These are phyloP conservation scores for Camelus dromedarius DNA, from an alignment of 2,113 vertebrate genomes.

Conservation along the genomic window DNA sequence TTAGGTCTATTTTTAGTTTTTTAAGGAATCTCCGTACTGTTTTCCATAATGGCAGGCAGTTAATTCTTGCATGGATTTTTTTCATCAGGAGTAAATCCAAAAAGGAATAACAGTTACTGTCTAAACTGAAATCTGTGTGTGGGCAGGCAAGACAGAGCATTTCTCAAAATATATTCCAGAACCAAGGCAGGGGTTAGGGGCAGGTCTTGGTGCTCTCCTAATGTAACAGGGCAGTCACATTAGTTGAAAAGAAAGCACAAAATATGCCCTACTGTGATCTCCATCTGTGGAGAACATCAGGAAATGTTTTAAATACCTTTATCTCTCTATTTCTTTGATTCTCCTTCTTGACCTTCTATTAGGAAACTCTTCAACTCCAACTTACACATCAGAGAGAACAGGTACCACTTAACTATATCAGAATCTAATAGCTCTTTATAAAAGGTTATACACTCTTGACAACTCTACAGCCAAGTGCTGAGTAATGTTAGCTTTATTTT, in stretches of 20 bases:
- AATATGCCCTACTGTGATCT: neutral
- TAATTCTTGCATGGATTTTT: neutral
- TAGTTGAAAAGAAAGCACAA: neutral
- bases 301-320: constrained; percentile 38
- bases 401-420: neutral
- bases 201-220: neutral
- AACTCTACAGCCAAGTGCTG: neutral
- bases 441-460: neutral
- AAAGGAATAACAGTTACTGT: neutral
- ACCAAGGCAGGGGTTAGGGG: neutral
- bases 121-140: neutral
- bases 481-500: neutral
- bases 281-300: neutral
- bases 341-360: neutral
- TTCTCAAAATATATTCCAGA: neutral
- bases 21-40: too few species aligned
- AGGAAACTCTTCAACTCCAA: neutral
- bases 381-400: neutral
- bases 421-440: neutral
- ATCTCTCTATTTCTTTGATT: neutral
- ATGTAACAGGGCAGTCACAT: neutral
- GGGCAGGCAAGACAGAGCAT: neutral
- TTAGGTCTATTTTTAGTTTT: too few species aligned
- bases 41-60: neutral
- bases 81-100: constrained; percentile 30